Conservation (phyloP, 2,888 invertebrate genomes). For the Cantharis rufa region DNA sequence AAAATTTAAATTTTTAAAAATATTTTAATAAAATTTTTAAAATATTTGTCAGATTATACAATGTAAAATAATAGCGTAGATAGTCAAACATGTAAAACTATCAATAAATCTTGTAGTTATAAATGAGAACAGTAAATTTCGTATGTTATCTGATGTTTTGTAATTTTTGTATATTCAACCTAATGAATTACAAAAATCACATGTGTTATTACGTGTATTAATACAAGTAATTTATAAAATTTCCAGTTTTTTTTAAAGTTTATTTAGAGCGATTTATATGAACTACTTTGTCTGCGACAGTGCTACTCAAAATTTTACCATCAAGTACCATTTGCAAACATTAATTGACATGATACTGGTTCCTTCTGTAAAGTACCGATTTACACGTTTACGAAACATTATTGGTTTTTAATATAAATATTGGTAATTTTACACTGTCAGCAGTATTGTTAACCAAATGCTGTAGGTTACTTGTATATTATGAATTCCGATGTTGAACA, state of each 20-base stretch:
- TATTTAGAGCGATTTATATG: background rate
- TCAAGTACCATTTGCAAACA: background rate
- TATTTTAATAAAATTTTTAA: too few species aligned
- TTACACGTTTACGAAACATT: background rate
- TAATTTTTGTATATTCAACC: background rate
- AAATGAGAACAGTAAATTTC: background rate
- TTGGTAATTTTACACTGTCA: background rate
- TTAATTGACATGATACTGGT: too few species aligned
- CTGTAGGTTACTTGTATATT: constrained; percentile 1
- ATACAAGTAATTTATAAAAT: background rate
- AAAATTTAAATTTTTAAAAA: too few species aligned
- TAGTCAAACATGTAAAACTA: background rate
- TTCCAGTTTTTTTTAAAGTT: background rate
- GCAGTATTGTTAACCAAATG: background rate
- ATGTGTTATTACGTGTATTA: background rate
- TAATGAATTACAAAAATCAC: background rate
- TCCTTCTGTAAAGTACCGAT: background rate
- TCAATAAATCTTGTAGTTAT: background rate
- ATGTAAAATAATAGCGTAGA: background rate
- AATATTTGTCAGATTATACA: background rate
- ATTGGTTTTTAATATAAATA: background rate
- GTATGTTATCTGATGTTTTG: background rate
- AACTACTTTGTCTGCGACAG: background rate
- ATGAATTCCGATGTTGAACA: constrained; percentile 20
- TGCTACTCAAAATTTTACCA: background rate